Evolutionary conservation across 2,113 vertebrate genomes (phyloP), one percentile per base, ranked within the genome.

Genomic region (Hippocampus abdominalis): DNA sequence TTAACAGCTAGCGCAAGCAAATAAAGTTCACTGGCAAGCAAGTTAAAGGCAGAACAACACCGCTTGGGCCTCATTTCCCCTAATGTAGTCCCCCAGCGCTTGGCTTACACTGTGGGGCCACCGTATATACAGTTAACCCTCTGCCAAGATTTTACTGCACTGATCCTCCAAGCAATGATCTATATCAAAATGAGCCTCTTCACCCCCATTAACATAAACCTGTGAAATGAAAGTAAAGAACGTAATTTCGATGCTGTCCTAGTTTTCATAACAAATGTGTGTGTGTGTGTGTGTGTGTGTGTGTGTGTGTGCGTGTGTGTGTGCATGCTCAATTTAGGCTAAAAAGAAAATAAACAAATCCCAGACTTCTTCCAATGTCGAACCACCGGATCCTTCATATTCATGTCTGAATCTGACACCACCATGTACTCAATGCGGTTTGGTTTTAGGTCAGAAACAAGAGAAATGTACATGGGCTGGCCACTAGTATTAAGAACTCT

Each of bases 141-240:
- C 40, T 49, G 64, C 71, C 69, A 73, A 62, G 32, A 70, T 76
- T 79, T 71, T 61, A 81, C 63, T 61, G 70, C 67, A 63, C 62
- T 63, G 73, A 81, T 81, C 80, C 83, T 83, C 57, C 46, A 79
- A 89, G 86, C 79, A 64, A 49, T 81, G 67, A 86, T 88, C 81
- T 77, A 75, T 73, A 81, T 86, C 76, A 81, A 74, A 74, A 70
- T 60, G 36, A 32, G 53, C 61, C 59, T 79, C 65, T 32, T 82
- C 82, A 81, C 72, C 78, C 69, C 67, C 11, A 81, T 89, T 79
- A 85, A 65, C 76, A 87, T 80, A 76, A 79, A 76, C 75, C 81
- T 36, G 53, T 20, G 36, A 79, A 82, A 79, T 73, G 69, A 71
- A 78, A 68, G 63, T 40, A 49, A 77, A 84, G 64, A 73, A 54